Conservation (phyloP, 2,797 vertebrate genomes). For the Siniperca scherzeri region DNA sequence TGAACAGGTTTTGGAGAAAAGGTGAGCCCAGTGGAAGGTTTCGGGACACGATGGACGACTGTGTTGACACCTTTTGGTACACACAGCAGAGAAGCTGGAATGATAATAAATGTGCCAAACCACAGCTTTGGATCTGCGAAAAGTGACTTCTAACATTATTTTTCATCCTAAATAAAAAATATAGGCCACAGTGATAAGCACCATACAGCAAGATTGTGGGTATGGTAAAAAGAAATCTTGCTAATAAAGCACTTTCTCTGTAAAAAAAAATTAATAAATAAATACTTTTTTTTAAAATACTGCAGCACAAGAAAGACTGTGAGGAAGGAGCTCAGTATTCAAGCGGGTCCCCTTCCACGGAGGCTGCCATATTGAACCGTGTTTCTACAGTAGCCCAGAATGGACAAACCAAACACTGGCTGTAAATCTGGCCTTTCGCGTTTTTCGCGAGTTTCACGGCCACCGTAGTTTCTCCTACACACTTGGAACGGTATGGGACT, state of each 20-base stretch:
- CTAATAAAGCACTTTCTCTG: not conserved
- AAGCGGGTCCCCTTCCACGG: not conserved
- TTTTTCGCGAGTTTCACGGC: no score
- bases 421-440: no score
- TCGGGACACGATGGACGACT: not conserved
- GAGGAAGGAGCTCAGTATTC: not conserved
- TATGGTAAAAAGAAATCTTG: not conserved
- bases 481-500: no score
- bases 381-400: no score
- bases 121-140: conserved; percentile 3
- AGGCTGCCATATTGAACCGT: no score
- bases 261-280: not conserved
- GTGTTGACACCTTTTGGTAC: not conserved
- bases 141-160: conserved; percentile 5
- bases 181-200: not conserved
- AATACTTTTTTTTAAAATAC: not conserved
- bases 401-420: no score
- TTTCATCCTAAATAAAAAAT: not conserved
- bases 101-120: accelerated
- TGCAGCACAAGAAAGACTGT: not conserved
- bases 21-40: not conserved
- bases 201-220: not conserved
- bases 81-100: not conserved
- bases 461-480: no score
- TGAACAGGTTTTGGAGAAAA: conserved; percentile 15